Base-by-base conservation (phyloP, 2,888 invertebrate species). In the Unio delphinus region DNA sequence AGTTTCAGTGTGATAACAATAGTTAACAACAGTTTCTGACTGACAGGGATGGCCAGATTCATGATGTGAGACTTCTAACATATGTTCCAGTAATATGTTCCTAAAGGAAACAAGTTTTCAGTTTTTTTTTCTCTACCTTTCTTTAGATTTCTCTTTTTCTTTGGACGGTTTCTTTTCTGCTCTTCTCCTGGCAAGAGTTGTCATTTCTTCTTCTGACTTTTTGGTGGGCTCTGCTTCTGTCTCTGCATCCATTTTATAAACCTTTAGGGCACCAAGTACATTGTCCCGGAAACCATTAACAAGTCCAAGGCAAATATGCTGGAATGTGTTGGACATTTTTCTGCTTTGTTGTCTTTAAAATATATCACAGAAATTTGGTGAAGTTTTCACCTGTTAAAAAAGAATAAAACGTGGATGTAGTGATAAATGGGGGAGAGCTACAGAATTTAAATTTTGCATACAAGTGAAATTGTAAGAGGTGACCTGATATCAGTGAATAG, bases 181-280 rank as follows among this genome's bases (percentile, higher is more conserved):
- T 61, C 86, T 72, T 34, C 86, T 67, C 30, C 79, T 72, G 28
- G 86, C 86, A n/a, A 86, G 64, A 15, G 80, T 79, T 55, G 84
- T 84, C 64, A 79, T 64, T 3, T 80, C 80, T 67, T 85, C 86
- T 6, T 73, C 65, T 11, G 69, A 55, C 63, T 67, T 76, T 34
- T 67, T 65, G 26, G 67, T 55, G 62, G 65, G 62, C 57, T 70
- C 72, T 4, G 61, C 61, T 23, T 64, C 55, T 34, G 73, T 74
- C 26, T 61, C n/a, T 54, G 63, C 28, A 68, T 82, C 83, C 62
- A 83, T 64, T 61, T 80, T 81, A 60, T 74, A 79, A 5, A 80
- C 73, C 60, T 79, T 82, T n/a, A 78, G 20, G n/a, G 82, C 74
- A 7, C 84, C 84, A 59, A 83, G 66, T n/a, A 84, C 71, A 55